Base-by-base conservation (phyloP, 2,797 vertebrate genomes). In the Enteromius radiatus region DNA sequence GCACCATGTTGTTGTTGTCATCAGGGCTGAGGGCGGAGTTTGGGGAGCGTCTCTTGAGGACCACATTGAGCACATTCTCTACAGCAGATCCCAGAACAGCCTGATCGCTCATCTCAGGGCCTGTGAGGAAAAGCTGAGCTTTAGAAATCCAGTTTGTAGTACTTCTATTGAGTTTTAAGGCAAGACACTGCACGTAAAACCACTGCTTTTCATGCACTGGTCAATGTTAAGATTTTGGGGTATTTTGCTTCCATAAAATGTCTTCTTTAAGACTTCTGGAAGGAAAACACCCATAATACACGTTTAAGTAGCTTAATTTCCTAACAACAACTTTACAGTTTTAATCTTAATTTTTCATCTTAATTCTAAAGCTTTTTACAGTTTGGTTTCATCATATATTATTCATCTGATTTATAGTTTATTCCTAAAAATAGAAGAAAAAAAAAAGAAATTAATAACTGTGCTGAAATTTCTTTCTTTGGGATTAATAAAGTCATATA, bases 41-140 rank as follows among this genome's bases (percentile, higher is more conserved):
- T 8, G 80, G 12, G 10, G 0, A 21, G 49, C 81, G 87, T 63
- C 87, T 63, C 3, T 0, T 65, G 1, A 94, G 74, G 76, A 89
- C 86, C 4, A 81, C 77, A 5, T 76, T 67, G 69, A 98, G 92
- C 80, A 99, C 92, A 75, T 92, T 91, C 43, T 91, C 87, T 56
- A 95, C 92, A 1, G 89, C 87, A 70, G 82, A 83, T 3, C 12
- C 80, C 12, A 93, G 79, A 5, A 10, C 6, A 33, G 83, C 49
- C 31, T 54, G 47, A 8, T 67, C 68, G 3, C 79, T 89, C 8
- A 82, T 52, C 0, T 78, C 9, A 4, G 49, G 2, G 2, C 86
- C 97, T 97, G 89, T 31, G 63, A 86, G 82, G 11, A 0, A 69
- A 28, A 59, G 61, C n/a, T 65, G 33, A 43, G 78, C 6, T 38